phyloP scores from a whole-genome alignment of 2,888 invertebrate genomes.

The Lumbricus terrestris region DNA sequence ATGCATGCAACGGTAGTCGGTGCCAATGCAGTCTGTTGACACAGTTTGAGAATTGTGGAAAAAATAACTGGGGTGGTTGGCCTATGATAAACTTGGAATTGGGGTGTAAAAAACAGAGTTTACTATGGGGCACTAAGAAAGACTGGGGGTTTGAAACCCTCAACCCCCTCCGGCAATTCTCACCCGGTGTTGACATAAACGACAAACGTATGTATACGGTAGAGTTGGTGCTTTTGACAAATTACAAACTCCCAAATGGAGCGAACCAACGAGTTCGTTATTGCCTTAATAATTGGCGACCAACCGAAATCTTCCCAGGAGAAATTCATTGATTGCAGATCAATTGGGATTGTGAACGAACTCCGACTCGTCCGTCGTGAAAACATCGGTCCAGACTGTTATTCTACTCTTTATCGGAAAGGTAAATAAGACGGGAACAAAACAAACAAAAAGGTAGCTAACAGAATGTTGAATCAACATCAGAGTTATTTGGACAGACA shows the following conservation, averaged over 20 bases:
- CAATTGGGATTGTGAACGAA: background rate
- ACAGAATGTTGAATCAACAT: background rate
- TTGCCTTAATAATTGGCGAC: background rate
- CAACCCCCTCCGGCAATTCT: too few relatives aligned
- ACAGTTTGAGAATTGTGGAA: too few relatives aligned
- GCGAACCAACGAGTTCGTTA: background rate
- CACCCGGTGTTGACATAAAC: too few relatives aligned
- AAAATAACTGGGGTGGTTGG: too few relatives aligned
- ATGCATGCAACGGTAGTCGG: background rate
- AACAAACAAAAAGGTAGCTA: background rate
- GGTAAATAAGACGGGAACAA: background rate
- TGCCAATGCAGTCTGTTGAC: too few relatives aligned
- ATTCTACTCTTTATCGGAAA: background rate
- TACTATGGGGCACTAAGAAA: too few relatives aligned
- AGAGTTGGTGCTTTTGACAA: too few relatives aligned
- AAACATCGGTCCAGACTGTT: background rate
- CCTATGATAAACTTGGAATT: too few relatives aligned
- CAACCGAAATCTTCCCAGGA: background rate
- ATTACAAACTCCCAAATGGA: too few relatives aligned
- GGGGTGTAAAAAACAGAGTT: too few relatives aligned
- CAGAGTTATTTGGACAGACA: background rate
- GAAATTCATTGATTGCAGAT: background rate
- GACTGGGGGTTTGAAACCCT: too few relatives aligned
- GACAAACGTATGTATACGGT: too few relatives aligned
- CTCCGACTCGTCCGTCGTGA: background rate